Conservation (phyloP, 2,888 invertebrate genomes). For the Eugnorisma glareosa region DNA sequence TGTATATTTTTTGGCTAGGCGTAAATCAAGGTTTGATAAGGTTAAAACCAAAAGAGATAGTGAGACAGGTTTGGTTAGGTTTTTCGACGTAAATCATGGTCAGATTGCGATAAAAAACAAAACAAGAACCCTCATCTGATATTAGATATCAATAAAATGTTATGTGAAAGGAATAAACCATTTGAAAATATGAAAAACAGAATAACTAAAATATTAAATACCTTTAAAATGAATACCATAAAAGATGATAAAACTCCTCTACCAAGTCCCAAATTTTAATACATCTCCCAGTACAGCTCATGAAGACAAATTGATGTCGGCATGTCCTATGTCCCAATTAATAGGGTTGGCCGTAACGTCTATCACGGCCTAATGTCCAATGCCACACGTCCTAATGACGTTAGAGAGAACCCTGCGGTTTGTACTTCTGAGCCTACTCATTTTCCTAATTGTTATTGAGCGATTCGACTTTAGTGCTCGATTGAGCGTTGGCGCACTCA, state of each 20-base stretch:
- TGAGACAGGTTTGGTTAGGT: too few species aligned
- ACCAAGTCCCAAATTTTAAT: neutral
- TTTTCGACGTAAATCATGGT: neutral
- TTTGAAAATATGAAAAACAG: neutral
- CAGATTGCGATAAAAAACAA: neutral
- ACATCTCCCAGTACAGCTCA: slow-evolving; percentile 27
- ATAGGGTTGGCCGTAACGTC: slow-evolving; percentile 55
- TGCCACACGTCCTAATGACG: slow-evolving; percentile 60
- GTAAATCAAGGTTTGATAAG: neutral
- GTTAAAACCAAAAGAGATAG: too few species aligned
- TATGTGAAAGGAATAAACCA: too few species aligned
- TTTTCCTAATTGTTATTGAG: slow-evolving; percentile 54
- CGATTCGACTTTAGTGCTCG: slow-evolving; percentile 32
- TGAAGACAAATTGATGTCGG: slow-evolving; percentile 54
- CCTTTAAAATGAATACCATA: too few species aligned
- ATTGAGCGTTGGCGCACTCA: slow-evolving; percentile 16
- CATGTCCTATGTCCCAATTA: slow-evolving; percentile 55
- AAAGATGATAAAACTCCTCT: neutral
- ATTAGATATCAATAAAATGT: neutral
- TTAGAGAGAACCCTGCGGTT: slow-evolving; percentile 51
- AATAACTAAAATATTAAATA: too few species aligned
- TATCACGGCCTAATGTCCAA: slow-evolving; percentile 59
- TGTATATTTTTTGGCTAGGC: neutral
- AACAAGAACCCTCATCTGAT: neutral
- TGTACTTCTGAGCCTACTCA: slow-evolving; percentile 51